Evolutionary conservation across 2,797 vertebrate species (phyloP), one percentile per base, ranked within the genome.

Genomic region (Danio albolineatus): DNA sequence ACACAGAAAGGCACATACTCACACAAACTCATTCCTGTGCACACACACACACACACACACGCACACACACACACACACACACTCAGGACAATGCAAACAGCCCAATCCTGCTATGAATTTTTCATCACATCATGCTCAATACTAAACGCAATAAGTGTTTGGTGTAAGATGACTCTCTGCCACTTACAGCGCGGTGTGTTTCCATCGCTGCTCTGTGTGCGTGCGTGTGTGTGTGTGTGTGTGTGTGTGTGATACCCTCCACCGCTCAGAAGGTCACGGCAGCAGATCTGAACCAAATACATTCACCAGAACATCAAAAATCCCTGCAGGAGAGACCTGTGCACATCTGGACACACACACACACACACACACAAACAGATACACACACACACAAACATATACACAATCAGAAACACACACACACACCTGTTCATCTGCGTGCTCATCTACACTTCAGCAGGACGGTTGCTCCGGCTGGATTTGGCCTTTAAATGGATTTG

Each of bases 111-210:
- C 36, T 90, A 94, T 94, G 90, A 94, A 94, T 94, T 93, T 94
- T 94, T 94, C 90, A 94, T 94, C 90, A 91, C 91, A 90, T 92
- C 92, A 91, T 93, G 91, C 92, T 93, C 92, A 92, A 94, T 94
- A 92, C 92, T 93, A 93, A 94, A 93, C 91, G 90, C 93, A 93
- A 91, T 94, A 94, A 94, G 92, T 92, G 93, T 93, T 92, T 93
- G 91, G 93, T 92, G 93, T 94, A 94, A 94, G 92, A 93, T 74
- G 92, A 94, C 91, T 93, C 92, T 90, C 48, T 51, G 89, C 92
- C 92, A 93, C 94, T 93, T 93, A 93, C 84, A 91, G 91, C 89
- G 89, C 86, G 73, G 86, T 81, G 76, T 86, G 89, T 88, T 92
- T 88, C 67, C 76, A 61, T 88, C 86, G 28, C 28, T 28, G 28